phyloP scores from a whole-genome alignment of 2,888 invertebrate species.

The Ichneumon xanthorius region DNA sequence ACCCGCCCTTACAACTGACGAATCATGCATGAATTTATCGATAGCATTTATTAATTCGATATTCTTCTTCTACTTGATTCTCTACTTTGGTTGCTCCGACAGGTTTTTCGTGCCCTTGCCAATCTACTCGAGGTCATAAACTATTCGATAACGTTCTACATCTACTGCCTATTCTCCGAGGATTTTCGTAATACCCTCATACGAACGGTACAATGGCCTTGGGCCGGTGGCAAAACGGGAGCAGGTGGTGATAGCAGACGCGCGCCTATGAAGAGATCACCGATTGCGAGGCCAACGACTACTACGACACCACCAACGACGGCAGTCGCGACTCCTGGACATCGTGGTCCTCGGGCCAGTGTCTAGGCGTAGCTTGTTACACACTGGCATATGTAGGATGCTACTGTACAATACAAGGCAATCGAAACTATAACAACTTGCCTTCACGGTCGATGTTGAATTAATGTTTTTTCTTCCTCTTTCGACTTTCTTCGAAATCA shows the following conservation, averaged over 20 bases:
- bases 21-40: neutral
- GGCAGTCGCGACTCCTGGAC: constrained; percentile 76
- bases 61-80: constrained; percentile 5
- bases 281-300: constrained; percentile 76
- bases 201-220: constrained; percentile 88
- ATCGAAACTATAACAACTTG: constrained; percentile 6
- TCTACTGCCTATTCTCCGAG: constrained; percentile 92
- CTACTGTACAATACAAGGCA: constrained; percentile 12
- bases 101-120: constrained; percentile 90
- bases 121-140: constrained; percentile 91
- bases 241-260: constrained; percentile 67
- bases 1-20: neutral
- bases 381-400: neutral
- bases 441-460: neutral
- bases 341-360: constrained; percentile 76
- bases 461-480: neutral
- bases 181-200: constrained; percentile 90
- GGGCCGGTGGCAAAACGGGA: constrained; percentile 77
- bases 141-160: constrained; percentile 92
- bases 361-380: constrained; percentile 70
- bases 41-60: neutral
- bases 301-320: constrained; percentile 80
- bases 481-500: neutral
- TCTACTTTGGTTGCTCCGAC: constrained; percentile 55
- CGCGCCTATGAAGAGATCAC: constrained; percentile 77